phyloP scores from a whole-genome alignment of 1,140 invertebrate genomes.

The Ganaspis sp. region DNA sequence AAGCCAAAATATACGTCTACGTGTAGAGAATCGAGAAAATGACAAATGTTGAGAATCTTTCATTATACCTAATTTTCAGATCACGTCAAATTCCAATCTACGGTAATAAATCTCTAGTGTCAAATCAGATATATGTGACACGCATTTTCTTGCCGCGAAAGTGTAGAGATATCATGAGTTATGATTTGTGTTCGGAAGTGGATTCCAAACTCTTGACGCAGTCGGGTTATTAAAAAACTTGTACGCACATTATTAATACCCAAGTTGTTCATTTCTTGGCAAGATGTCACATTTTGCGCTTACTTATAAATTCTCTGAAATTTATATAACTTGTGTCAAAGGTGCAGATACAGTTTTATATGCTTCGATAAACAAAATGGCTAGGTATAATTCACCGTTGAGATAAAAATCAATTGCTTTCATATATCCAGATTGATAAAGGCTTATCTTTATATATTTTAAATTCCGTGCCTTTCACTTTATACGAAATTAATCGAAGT shows the following conservation, averaged over 20 bases:
- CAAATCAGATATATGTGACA: slow-evolving; percentile 2
- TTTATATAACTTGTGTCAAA: slow-evolving; percentile 17
- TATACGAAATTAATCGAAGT: background rate
- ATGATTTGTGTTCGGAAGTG: background rate
- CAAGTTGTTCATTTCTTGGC: slow-evolving; percentile 21
- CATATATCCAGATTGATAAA: slow-evolving; percentile 12
- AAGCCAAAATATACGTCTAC: too few relatives aligned
- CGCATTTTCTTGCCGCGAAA: slow-evolving; percentile 4
- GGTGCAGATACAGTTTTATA: slow-evolving; percentile 2
- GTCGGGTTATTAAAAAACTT: background rate
- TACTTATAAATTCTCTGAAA: background rate
- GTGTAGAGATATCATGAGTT: background rate
- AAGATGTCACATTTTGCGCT: slow-evolving; percentile 9
- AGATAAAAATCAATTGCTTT: slow-evolving; percentile 7
- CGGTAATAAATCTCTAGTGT: background rate
- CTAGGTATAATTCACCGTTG: slow-evolving; percentile 3
- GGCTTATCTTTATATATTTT: slow-evolving; percentile 1
- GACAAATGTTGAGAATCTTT: background rate
- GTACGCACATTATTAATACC: slow-evolving; percentile 9
- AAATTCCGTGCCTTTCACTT: slow-evolving; percentile 17
- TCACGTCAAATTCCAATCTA: background rate
- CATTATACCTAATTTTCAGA: background rate
- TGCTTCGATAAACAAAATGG: background rate
- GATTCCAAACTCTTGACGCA: background rate
- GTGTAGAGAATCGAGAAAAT: background rate